phyloP scores from a whole-genome alignment of 2,797 vertebrate species.

The Falco novaeseelandiae region DNA sequence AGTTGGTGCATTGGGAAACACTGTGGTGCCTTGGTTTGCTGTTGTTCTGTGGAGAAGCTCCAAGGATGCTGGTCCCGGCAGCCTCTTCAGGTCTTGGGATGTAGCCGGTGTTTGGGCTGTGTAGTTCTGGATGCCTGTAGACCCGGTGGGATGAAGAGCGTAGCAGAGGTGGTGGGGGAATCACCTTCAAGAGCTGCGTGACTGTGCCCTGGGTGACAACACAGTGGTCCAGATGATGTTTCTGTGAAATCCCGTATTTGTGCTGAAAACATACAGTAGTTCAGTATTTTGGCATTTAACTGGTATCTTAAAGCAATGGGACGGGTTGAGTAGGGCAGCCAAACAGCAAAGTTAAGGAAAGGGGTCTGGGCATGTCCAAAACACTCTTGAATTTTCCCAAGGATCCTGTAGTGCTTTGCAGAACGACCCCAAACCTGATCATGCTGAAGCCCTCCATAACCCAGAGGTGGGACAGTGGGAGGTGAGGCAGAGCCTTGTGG shows the following conservation, averaged over 20 bases:
- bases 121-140: background rate
- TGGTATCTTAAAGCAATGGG: background rate
- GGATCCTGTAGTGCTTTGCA: background rate
- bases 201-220: background rate
- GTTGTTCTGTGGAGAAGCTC: accelerated
- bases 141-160: background rate
- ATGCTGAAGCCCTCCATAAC: background rate
- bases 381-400: background rate
- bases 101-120: no score
- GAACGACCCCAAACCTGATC: background rate
- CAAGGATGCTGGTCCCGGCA: background rate
- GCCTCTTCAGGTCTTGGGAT: background rate
- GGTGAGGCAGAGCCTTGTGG: background rate
- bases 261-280: background rate
- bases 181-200: background rate
- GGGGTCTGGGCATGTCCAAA: no score
- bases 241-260: background rate
- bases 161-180: background rate
- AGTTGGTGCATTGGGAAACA: accelerated
- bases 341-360: background rate
- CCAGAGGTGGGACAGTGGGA: background rate
- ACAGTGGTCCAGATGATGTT: background rate
- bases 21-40: background rate
- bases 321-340: background rate
- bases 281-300: background rate